phyloP scores from a whole-genome alignment of 2,888 invertebrate species.

The Amphipoea lucens region DNA sequence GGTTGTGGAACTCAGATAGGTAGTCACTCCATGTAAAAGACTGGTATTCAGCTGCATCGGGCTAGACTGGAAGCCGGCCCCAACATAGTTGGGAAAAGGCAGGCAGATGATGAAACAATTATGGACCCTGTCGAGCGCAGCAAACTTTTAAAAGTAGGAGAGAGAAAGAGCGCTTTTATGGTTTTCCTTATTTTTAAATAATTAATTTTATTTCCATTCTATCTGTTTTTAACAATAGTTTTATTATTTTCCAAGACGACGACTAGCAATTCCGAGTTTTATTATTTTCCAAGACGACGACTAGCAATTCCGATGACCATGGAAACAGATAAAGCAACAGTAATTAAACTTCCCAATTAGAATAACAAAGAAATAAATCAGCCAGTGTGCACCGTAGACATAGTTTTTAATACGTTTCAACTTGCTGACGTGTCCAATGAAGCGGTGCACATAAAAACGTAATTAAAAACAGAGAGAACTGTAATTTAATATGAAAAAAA shows the following conservation, averaged over 20 bases:
- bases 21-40: too few relatives aligned
- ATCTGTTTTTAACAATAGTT: too few relatives aligned
- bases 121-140: too few relatives aligned
- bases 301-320: not conserved
- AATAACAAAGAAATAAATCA: conserved; percentile 52
- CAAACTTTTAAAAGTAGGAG: too few relatives aligned
- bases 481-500: conserved; percentile 63
- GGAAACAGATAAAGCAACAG: not conserved
- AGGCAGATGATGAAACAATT: too few relatives aligned
- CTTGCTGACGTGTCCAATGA: conserved; percentile 36
- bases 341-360: conserved; percentile 27
- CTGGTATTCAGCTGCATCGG: too few relatives aligned
- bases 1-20: too few relatives aligned
- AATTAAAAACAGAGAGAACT: conserved; percentile 59
- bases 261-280: not conserved
- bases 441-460: conserved; percentile 42
- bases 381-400: not conserved
- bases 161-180: too few relatives aligned
- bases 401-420: conserved; percentile 37
- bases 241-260: not conserved
- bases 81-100: too few relatives aligned
- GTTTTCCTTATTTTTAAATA: too few relatives aligned
- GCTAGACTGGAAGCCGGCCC: too few relatives aligned
- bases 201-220: too few relatives aligned
- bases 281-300: not conserved